A percentile compares a stretch with the other conserved stretches of the same genome.
Evolutionary conservation across 2,888 invertebrate genomes (phyloP).

Genomic region (Isoperla grammatica): DNA sequence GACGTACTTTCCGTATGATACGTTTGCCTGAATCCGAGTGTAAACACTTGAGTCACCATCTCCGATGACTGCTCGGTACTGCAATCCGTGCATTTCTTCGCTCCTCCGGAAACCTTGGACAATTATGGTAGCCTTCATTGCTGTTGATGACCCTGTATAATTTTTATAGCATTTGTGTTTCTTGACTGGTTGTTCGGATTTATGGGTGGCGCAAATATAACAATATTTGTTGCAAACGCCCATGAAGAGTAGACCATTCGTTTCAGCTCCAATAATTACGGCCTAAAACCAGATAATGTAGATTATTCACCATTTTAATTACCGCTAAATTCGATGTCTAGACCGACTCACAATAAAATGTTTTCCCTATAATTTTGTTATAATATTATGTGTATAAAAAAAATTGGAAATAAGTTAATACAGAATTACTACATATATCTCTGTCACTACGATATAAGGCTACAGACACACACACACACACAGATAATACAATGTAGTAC

Average conservation of each 20-base stretch:
- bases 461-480: no score
- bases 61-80: constrained; percentile 21
- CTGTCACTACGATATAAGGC: no score
- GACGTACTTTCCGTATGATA: constrained; percentile 18
- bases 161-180: constrained; percentile 14
- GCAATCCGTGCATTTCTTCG: constrained; percentile 3
- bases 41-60: constrained; percentile 31
- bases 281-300: neutral
- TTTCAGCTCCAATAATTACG: constrained; percentile 11
- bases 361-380: no score
- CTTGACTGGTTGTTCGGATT: neutral
- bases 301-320: no score
- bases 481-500: no score
- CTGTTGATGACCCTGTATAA: constrained; percentile 12
- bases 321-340: no score
- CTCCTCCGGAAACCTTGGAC: constrained; percentile 14
- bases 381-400: no score
- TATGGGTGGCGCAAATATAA: neutral
- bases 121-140: constrained; percentile 5
- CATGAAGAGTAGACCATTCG: constrained; percentile 1
- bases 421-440: no score
- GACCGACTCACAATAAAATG: no score
- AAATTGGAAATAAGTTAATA: no score
- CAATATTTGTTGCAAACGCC: constrained; percentile 11
- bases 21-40: constrained; percentile 19